Conservation (phyloP, 2,888 invertebrate species). For the Cheilosia soror region DNA sequence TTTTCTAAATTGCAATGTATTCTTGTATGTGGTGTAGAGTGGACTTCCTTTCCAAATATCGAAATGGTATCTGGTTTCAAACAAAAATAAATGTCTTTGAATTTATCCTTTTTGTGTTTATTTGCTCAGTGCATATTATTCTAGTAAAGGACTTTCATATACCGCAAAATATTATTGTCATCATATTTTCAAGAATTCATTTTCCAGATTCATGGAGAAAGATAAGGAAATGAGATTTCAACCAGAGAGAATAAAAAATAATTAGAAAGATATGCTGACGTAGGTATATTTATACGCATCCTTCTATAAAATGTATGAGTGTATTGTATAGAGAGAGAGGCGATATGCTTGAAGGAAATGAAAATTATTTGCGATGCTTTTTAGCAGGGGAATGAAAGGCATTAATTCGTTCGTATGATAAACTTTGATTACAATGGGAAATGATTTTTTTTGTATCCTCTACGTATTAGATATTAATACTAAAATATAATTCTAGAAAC, state of each 20-base stretch:
- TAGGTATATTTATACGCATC: not conserved
- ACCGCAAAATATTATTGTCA: slow-evolving; percentile 63
- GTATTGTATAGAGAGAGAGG: too few species aligned
- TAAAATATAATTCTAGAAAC: too few species aligned
- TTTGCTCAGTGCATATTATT: slow-evolving; percentile 47
- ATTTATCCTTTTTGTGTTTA: slow-evolving; percentile 46
- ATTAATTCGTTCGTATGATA: too few species aligned
- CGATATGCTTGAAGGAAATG: too few species aligned
- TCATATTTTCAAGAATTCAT: slow-evolving; percentile 59
- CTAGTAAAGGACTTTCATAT: slow-evolving; percentile 44
- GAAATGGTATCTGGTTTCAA: slow-evolving; percentile 62
- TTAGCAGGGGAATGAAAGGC: too few species aligned
- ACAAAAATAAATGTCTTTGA: slow-evolving; percentile 53
- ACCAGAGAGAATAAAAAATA: slow-evolving; percentile 9
- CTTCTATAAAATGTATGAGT: not conserved
- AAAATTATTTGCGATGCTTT: too few species aligned
- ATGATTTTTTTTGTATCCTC: too few species aligned
- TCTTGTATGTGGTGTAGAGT: slow-evolving; percentile 4
- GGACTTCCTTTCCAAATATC: slow-evolving; percentile 21
- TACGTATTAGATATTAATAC: too few species aligned
- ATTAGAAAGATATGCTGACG: slow-evolving; percentile 44
- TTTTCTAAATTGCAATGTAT: slow-evolving; percentile 52
- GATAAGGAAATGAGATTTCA: slow-evolving; percentile 65
- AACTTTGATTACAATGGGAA: too few species aligned
- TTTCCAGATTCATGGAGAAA: slow-evolving; percentile 31